Evolutionary conservation across 2,113 vertebrate species (phyloP), one percentile per base, ranked within the genome.

Genomic region (Corythaeola cristata): DNA sequence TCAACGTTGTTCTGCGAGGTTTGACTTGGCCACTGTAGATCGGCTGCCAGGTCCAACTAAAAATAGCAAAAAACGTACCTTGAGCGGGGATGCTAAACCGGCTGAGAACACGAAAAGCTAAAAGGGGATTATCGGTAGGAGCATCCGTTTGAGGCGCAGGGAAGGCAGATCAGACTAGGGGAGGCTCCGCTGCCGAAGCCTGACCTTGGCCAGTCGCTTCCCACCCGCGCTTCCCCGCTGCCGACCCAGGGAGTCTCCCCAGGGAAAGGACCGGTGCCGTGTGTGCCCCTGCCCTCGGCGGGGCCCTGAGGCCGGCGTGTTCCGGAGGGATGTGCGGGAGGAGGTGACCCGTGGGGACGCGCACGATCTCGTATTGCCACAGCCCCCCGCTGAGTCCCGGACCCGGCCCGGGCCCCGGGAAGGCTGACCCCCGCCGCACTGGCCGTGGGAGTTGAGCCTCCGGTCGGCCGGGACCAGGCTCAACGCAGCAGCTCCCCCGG

Each of bases 361-460:
- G 1, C 32, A 3, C 17, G 6, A 6, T 8, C 59, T 11, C 20
- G 1, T 3, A 4, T 1, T 6, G 32, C 3, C n/a, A 1, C 49
- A 20, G 22, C 12, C 22, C 45, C 44, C 13, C 30, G 12, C 62
- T 0, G 19, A 27, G 14, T 0, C 12, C 44, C 20, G 8, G 33
- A 15, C 26, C 26, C 6, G 47, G 27, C 11, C 24, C 8, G 12
- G 23, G 39, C 45, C 15, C 19, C 56, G 28, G 16, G 7, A 6
- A 7, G 1, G 27, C 53, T 9, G 59, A 16, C 27, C 28, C 11
- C 27, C 20, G 6, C 8, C 8, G 7, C 2, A 12, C 39, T 9
- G 33, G 5, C 59, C n/a, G 6, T 12, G 17, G 21, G 50, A 27
- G 32, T 5, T 12, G 35, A 47, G 17, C 6, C 17, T 3, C 1